Evolutionary conservation across 92 coral and sea anemone genomes (phyloP), one percentile per base, ranked within the genome.

Genomic region (Phenganax marumi): DNA sequence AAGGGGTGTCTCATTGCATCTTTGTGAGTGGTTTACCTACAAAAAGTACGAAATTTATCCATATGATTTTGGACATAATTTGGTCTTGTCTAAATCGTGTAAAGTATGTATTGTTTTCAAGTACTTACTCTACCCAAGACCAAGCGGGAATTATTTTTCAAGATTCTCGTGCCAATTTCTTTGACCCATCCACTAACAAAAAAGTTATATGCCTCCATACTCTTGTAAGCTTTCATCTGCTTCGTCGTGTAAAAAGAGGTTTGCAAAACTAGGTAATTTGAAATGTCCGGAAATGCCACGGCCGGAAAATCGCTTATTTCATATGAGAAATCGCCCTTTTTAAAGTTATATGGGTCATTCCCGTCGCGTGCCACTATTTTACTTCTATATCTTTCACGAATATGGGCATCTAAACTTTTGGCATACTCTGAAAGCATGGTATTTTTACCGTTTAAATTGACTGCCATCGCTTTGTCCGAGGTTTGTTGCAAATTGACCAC

Each of bases 131-230:
- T 33, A 4, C 43, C 43, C 43, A 33, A 33, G 43, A 33, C 43
- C 43, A 33, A 33, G 43, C 43, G 43, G 2, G 43, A 33, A 33
- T 33, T 33, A 33, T 33, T 33, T 33, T 33, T 4, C 4, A 33
- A 33, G 4, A 33, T 33, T 33, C 43, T 33, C 43, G 43, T 33
- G 1, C 43, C 65, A 58, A 18, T 18, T 14, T 58, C 65, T 18
- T 58, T 58, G 19, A 58, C 65, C 65, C 65, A 58, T 8, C 65
- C 65, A 58, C 21, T 14, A 14, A 58, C 65, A 58, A 58, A 58
- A 18, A 58, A 58, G 23, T 9, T 58, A 14, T 58, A 58, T 14
- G 65, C 65, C 65, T 58, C 65, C 13, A 9, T 14, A 58, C 65
- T 58, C 65, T 58, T 58, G 23, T 14, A 58, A 0, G 65, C 65